These are phyloP conservation scores for Zaprionus africanus DNA, from an alignment of 1,140 invertebrate genomes.

Conservation along the genomic window DNA sequence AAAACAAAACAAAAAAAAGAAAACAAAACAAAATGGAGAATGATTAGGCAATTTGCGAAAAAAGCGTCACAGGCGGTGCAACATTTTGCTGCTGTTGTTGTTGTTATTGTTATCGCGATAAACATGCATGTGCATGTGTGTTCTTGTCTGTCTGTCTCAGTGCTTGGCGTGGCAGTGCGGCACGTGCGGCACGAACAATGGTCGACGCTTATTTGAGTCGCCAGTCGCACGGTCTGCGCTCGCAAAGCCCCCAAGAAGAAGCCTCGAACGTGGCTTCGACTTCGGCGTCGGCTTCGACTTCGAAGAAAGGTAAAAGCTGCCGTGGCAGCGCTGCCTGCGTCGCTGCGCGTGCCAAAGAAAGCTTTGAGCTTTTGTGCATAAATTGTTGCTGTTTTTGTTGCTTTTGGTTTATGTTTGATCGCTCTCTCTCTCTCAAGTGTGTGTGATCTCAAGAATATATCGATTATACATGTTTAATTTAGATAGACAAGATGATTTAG, in stretches of 20 bases:
- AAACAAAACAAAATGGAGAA: not conserved
- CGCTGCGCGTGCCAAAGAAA: slow-evolving; percentile 25
- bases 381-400: slow-evolving; percentile 20
- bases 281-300: slow-evolving; percentile 10
- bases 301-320: slow-evolving; percentile 74
- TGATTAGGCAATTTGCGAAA: not conserved
- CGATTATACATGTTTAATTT: too few species aligned
- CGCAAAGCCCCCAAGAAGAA: slow-evolving; percentile 26
- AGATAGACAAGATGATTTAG: too few species aligned
- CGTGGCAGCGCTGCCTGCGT: not conserved
- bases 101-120: not conserved
- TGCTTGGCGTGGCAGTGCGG: slow-evolving; percentile 34
- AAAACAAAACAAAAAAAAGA: slow-evolving; percentile 4
- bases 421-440: too few species aligned
- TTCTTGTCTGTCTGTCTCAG: not conserved
- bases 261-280: not conserved
- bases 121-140: not conserved
- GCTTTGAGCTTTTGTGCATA: slow-evolving; percentile 38
- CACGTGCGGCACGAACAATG: slow-evolving; percentile 77
- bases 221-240: slow-evolving; percentile 10
- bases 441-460: too few species aligned
- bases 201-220: slow-evolving; percentile 72
- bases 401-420: slow-evolving; percentile 15
- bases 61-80: slow-evolving; percentile 1
- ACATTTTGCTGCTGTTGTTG: slow-evolving; percentile 16